phyloP scores from a whole-genome alignment of 2,797 vertebrate genomes.

The Mus minutoides region DNA sequence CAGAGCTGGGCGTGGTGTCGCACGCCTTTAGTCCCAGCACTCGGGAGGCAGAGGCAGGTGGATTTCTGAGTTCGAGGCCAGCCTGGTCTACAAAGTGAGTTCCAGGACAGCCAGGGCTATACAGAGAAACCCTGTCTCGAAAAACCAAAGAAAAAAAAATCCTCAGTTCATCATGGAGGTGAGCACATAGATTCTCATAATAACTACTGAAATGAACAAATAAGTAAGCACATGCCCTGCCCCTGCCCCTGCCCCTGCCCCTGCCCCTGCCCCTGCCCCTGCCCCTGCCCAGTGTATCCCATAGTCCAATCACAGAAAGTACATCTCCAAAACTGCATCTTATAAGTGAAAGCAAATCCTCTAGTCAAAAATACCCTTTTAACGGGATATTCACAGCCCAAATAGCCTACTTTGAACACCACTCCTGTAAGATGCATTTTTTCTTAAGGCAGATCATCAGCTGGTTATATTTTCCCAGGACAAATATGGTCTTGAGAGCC shows the following conservation, averaged over 20 bases:
- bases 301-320: not conserved
- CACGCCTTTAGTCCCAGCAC: too few relatives aligned
- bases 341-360: not conserved
- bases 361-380: not conserved
- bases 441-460: constrained; percentile 39
- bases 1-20: too few relatives aligned
- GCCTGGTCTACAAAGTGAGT: too few relatives aligned
- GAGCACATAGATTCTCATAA: not conserved
- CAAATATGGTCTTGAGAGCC: constrained; percentile 45
- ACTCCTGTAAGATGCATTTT: constrained; percentile 33
- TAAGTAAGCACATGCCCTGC: not conserved
- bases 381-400: not conserved
- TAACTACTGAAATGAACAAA: not conserved
- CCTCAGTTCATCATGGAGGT: not conserved
- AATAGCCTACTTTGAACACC: not conserved
- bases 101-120: too few relatives aligned
- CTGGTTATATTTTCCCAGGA: constrained; percentile 71
- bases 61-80: too few relatives aligned
- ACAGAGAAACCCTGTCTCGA: too few relatives aligned
- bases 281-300: not conserved
- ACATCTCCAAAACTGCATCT: not conserved
- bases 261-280: too few relatives aligned
- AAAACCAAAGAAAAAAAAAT: too few relatives aligned
- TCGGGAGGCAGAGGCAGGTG: too few relatives aligned
- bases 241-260: too few relatives aligned